Evolutionary conservation across 2,888 invertebrate genomes (phyloP).

Genomic region (Mesorhabditis spiculigera): DNA sequence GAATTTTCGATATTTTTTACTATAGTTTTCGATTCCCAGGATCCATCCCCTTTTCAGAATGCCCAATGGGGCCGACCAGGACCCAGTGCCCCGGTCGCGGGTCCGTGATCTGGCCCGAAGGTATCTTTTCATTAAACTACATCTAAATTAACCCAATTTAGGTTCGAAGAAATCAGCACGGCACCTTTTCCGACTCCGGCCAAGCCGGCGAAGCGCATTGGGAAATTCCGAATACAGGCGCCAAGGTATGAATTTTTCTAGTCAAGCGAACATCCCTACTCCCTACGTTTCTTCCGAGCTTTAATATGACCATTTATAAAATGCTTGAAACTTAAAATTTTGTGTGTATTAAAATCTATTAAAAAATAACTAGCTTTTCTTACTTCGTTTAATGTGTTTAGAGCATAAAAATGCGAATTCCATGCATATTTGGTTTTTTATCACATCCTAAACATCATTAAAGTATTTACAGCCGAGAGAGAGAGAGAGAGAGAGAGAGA

Average conservation of each 20-base stretch:
- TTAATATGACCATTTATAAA: no score
- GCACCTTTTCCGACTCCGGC: not conserved
- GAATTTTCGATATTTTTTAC: not conserved
- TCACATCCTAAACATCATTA: no score
- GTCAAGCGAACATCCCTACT: no score
- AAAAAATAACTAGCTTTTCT: no score
- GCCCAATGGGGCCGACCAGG: not conserved
- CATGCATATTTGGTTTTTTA: no score
- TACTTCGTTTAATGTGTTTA: no score
- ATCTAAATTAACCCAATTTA: not conserved
- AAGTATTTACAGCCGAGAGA: no score
- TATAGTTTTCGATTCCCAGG: not conserved
- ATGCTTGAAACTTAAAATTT: no score
- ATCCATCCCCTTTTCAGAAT: not conserved
- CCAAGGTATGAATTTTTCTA: not conserved
- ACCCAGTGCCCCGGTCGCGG: constrained; percentile 2
- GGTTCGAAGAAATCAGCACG: constrained; percentile 4
- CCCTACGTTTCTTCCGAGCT: no score
- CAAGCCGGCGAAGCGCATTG: not conserved
- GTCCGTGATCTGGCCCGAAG: not conserved
- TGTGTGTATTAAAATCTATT: no score
- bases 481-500: no score
- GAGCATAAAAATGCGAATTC: no score
- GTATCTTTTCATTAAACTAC: not conserved
- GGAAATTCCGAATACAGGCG: not conserved